Base-by-base conservation (phyloP, 2,888 invertebrate genomes). In the Labia minor region DNA sequence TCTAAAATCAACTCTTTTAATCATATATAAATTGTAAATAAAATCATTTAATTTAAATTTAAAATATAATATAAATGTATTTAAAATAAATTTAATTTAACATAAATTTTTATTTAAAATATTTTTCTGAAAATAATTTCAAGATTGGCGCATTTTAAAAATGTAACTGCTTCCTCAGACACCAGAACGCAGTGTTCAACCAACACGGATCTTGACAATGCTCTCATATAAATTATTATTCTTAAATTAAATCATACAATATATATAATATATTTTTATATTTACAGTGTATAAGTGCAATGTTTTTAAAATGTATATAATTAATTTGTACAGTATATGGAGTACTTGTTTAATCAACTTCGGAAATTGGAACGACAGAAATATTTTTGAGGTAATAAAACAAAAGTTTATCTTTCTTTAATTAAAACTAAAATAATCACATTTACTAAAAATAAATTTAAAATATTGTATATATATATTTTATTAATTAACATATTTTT, bases 281-380 rank as follows among this genome's bases (percentile, higher is more conserved):
- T 26, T 26, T 26, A n/a, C 26, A 8, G 49, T 49, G 49, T 4
- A 49, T n/a, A 3, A 49, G 49, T 49, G 49, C n/a, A 11, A 49
- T 49, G 49, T 49, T 49, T 49, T 49, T 49, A 49, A 49, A 49
- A 49, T 49, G 49, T 49, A 49, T 49, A 49, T 49, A 49, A 49
- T 49, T 49, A 49, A 49, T 49, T 16, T 49, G 14, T 49, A n/a
- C 49, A n/a, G 14, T 49, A 49, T 16, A 49, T 14, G 49, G 49
- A 49, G 3, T 49, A 49, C 14, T 49, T 49, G 2, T 49, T 49
- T 49, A 49, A n/a, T n/a, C n/a, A 49, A 49, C n/a, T 49, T 49
- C 26, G 26, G 8, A 49, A n/a, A 49, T 49, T 49, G 14, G 49
- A 14, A 49, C 49, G 49, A 49, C 49, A 49, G n/a, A 49, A 49